Evolutionary conservation across 2,888 invertebrate species (phyloP).

Genomic region (Capitulum mitella): DNA sequence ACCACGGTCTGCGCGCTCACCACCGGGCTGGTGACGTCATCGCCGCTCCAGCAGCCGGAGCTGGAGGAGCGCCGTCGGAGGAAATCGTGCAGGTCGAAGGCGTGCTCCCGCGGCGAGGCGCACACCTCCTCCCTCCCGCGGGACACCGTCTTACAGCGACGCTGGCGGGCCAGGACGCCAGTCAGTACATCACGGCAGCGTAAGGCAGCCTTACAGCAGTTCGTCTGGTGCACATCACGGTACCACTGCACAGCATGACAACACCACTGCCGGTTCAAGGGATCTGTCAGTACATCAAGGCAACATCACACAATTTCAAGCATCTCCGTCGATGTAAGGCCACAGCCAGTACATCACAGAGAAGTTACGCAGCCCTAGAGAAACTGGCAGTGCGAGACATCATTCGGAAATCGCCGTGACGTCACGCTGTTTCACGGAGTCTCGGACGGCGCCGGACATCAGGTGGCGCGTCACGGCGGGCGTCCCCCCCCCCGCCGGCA

Average conservation of each 20-base stretch:
- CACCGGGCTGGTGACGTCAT: constrained; percentile 8
- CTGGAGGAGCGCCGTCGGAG: constrained; percentile 41
- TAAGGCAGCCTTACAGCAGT: neutral
- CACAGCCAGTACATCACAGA: too few relatives aligned
- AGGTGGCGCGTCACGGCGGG: too few relatives aligned
- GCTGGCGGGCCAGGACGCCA: neutral
- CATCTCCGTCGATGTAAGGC: too few relatives aligned
- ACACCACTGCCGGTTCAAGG: neutral
- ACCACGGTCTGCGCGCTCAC: neutral
- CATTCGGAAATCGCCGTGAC: too few relatives aligned
- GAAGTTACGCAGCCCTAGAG: too few relatives aligned
- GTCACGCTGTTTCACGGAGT: too few relatives aligned
- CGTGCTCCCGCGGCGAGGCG: constrained; percentile 42
- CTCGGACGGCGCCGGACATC: too few relatives aligned
- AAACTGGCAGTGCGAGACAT: too few relatives aligned
- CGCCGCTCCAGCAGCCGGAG: constrained; percentile 33
- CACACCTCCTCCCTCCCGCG: constrained; percentile 44
- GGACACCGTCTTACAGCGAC: constrained; percentile 39
- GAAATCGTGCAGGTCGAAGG: constrained; percentile 39
- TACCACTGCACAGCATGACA: neutral
- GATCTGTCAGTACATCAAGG: neutral
- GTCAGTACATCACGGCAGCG: neutral
- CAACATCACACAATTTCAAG: neutral
- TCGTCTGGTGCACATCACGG: neutral
- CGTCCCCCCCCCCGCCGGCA: too few relatives aligned